Conservation (phyloP, 2,113 vertebrate genomes). For the Solea senegalensis region DNA sequence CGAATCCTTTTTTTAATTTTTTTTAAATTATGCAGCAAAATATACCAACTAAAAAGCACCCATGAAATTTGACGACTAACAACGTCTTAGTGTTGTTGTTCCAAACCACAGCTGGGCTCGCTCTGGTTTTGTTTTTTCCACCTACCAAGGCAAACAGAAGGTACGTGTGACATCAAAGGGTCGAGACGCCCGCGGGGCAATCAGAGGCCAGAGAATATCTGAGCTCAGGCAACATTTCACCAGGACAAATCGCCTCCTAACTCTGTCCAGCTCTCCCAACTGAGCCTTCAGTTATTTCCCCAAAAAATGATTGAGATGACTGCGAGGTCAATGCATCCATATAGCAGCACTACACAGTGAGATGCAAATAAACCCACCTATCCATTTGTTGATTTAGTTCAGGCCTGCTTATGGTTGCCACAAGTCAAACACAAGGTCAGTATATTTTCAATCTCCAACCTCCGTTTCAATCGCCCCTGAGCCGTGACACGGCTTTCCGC, state of each 20-base stretch:
- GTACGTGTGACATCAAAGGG: conserved; percentile 67
- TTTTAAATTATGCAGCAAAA: conserved; percentile 47
- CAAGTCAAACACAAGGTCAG: conserved; percentile 76
- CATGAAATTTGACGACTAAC: conserved; percentile 56
- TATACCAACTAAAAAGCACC: conserved; percentile 51
- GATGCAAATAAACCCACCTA: conserved; percentile 67
- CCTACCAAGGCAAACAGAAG: conserved; percentile 64
- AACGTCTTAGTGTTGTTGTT: conserved; percentile 59
- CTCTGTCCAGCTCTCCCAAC: conserved; percentile 17
- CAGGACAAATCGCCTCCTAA: conserved; percentile 50
- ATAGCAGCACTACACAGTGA: conserved; percentile 19
- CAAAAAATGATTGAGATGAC: conserved; percentile 1
- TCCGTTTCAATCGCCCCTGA: conserved; percentile 60
- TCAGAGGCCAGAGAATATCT: conserved; percentile 44
- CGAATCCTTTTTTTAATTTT: conserved; percentile 59
- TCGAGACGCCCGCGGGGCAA: conserved; percentile 32
- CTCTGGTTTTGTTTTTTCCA: conserved; percentile 73
- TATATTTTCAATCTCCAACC: conserved; percentile 76
- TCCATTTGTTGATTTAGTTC: conserved; percentile 73
- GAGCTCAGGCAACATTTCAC: conserved; percentile 46
- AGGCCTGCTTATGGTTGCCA: conserved; percentile 67
- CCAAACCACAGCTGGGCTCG: conserved; percentile 36
- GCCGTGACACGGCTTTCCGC: conserved; percentile 50
- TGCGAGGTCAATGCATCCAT: conserved; percentile 16
- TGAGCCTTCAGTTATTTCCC: conserved; percentile 28